Evolutionary conservation across 2,113 vertebrate species (phyloP).

Genomic region (Mohoua ochrocephala): DNA sequence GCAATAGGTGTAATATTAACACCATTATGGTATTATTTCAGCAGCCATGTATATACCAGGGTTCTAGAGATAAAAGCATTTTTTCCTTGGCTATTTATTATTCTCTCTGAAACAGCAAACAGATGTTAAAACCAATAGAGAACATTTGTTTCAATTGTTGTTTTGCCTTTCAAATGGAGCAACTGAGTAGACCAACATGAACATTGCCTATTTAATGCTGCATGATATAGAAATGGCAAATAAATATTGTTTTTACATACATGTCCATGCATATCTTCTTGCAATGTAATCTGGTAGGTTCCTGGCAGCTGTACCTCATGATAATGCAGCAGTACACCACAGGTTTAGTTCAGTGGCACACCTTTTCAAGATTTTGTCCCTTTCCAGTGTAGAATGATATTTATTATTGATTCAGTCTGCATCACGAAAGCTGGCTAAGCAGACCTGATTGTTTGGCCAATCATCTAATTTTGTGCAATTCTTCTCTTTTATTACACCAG

Average conservation of each 20-base stretch:
- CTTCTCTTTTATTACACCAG: neutral
- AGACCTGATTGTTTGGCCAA: neutral
- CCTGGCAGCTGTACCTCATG: neutral
- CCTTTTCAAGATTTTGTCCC: neutral
- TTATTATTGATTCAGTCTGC: neutral
- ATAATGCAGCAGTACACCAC: neutral
- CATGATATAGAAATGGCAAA: neutral
- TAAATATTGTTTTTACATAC: neutral
- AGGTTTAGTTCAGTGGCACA: neutral
- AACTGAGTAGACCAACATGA: neutral
- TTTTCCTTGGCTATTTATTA: neutral
- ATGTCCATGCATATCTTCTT: neutral
- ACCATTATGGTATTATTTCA: neutral
- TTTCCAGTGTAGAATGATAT: neutral
- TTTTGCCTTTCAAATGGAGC: neutral
- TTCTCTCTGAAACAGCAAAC: neutral
- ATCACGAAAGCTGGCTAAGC: neutral
- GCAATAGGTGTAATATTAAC: neutral
- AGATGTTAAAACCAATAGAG: neutral
- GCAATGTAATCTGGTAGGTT: neutral
- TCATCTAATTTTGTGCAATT: neutral
- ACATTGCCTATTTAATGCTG: neutral
- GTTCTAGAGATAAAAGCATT: neutral
- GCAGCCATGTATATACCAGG: neutral
- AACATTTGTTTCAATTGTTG: neutral